Percentiles rank a stretch among this genome's conserved stretches.
Evolutionary conservation across 2,797 vertebrate species (phyloP).

Genomic region (Acanthornis magna): DNA sequence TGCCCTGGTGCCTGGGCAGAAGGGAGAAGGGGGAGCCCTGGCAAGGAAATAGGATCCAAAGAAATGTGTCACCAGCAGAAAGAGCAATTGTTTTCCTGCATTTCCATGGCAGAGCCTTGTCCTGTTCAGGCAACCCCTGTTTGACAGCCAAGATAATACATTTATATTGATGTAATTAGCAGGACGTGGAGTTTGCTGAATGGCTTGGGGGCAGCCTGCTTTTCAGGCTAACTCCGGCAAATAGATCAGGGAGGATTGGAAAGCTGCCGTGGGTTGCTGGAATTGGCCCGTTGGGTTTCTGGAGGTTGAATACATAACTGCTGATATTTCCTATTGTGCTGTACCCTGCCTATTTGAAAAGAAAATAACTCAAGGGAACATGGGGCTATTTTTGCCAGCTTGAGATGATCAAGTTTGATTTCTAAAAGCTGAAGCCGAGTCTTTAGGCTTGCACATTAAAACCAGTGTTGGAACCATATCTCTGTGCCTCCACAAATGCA

Average conservation of each 20-base stretch:
- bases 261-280: slow-evolving; percentile 14
- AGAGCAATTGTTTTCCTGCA: slow-evolving; percentile 37
- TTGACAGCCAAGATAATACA: slow-evolving; percentile 65
- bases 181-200: slow-evolving; percentile 29
- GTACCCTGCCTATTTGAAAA: slow-evolving; percentile 11
- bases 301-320: slow-evolving; percentile 54
- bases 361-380: slow-evolving; percentile 50
- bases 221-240: slow-evolving; percentile 21
- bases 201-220: slow-evolving; percentile 38
- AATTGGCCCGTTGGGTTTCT: slow-evolving; percentile 39
- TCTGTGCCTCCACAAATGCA: background rate
- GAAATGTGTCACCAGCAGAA: slow-evolving; percentile 34
- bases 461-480: background rate
- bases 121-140: background rate
- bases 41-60: slow-evolving; percentile 25
- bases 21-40: background rate
- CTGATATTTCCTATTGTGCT: slow-evolving; percentile 40
- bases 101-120: slow-evolving; percentile 2
- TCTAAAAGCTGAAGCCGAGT: slow-evolving; percentile 17
- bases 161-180: slow-evolving; percentile 64
- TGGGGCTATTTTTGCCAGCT: slow-evolving; percentile 31
- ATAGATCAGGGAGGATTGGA: slow-evolving; percentile 26
- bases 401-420: slow-evolving; percentile 38
- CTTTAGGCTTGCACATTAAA: slow-evolving; percentile 7
- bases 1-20: background rate